Conservation (phyloP, 2,888 invertebrate species). For the Stomorhina lunata region DNA sequence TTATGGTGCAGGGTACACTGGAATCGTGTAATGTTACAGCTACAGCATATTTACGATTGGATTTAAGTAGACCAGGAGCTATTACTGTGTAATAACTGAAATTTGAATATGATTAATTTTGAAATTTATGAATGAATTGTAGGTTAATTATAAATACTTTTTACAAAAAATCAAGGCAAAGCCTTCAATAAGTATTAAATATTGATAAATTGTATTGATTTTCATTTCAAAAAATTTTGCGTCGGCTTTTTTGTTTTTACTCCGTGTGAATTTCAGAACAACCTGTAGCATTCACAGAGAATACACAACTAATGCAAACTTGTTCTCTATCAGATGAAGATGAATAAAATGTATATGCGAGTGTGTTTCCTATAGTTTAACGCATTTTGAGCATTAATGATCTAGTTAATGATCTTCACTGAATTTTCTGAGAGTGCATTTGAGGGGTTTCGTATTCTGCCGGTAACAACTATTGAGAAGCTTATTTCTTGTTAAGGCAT, state of each 20-base stretch:
- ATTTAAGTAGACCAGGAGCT: slow-evolving; percentile 40
- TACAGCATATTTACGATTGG: slow-evolving; percentile 49
- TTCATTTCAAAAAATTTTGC: not conserved
- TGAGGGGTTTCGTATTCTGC: too few relatives aligned
- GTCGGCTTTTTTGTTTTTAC: not conserved
- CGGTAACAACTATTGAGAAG: too few relatives aligned
- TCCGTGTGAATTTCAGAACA: not conserved
- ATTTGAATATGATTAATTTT: not conserved
- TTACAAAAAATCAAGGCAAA: not conserved
- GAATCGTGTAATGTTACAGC: slow-evolving; percentile 2
- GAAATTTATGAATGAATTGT: not conserved
- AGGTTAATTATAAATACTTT: not conserved
- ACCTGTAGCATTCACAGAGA: not conserved
- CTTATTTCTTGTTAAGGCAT: too few relatives aligned
- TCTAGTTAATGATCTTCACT: not conserved
- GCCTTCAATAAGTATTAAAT: not conserved
- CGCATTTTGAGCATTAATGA: too few relatives aligned
- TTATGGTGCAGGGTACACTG: not conserved
- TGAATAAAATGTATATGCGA: too few relatives aligned
- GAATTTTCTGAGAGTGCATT: too few relatives aligned
- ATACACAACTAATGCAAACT: slow-evolving; percentile 7
- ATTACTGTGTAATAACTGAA: slow-evolving; percentile 43
- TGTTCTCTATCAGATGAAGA: not conserved
- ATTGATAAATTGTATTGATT: not conserved
- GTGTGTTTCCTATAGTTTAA: too few relatives aligned